These are phyloP conservation scores for Prietella phreatophila DNA, from an alignment of 2,113 vertebrate species.

Conservation along the genomic window DNA sequence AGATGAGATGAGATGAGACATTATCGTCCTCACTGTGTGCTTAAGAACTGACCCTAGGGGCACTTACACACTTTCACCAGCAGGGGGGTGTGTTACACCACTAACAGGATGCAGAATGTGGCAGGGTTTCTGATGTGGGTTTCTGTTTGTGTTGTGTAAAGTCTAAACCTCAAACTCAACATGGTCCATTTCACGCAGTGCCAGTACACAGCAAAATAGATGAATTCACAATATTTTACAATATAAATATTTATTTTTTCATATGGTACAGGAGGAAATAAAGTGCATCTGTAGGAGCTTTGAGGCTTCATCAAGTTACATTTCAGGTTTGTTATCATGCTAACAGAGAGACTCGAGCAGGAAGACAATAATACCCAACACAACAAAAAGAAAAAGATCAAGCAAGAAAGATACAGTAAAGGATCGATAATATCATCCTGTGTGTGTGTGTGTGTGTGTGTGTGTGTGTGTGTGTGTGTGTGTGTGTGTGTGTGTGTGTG, in stretches of 20 bases:
- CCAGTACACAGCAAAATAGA: neutral
- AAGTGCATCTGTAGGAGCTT: constrained; percentile 61
- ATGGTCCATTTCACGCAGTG: neutral
- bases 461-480: neutral
- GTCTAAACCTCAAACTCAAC: neutral
- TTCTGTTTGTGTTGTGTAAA: neutral
- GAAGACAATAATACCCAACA: constrained; percentile 46
- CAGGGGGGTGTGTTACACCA: neutral
- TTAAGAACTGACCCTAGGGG: neutral
- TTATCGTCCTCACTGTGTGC: neutral
- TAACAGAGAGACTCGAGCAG: constrained; percentile 46
- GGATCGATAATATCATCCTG: neutral
- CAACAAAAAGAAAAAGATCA: constrained; percentile 18
- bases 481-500: too few relatives aligned
- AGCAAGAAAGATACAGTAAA: constrained; percentile 12
- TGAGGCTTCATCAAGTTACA: constrained; percentile 40
- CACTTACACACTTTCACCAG: neutral
- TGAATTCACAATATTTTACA: neutral
- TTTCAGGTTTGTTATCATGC: constrained; percentile 4
- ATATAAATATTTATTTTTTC: constrained; percentile 68
- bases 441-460: neutral
- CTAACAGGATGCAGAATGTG: neutral
- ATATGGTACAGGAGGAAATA: constrained; percentile 57
- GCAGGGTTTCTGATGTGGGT: neutral
- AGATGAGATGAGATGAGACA: too few relatives aligned